Evolutionary conservation across 2,797 vertebrate genomes (phyloP).

Genomic region (Karalla daura): DNA sequence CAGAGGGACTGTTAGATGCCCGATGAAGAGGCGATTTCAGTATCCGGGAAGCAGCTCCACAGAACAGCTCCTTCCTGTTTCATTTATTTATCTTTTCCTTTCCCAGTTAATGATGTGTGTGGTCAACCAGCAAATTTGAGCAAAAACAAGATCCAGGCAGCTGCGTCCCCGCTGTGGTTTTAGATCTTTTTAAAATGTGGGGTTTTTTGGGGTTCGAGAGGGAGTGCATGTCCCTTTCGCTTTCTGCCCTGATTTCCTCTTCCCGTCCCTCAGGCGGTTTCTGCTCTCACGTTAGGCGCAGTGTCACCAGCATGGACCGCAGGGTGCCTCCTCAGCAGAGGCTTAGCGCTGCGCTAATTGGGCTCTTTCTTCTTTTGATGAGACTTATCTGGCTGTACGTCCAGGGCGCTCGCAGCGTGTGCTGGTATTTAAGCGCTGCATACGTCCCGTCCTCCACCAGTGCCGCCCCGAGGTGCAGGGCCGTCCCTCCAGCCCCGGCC

Average conservation of each 20-base stretch:
- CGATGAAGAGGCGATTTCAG: slow-evolving; percentile 44
- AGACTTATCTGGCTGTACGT: slow-evolving; percentile 10
- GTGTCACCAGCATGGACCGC: neutral
- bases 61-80: slow-evolving; percentile 34
- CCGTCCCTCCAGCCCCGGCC: neutral
- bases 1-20: slow-evolving; percentile 51
- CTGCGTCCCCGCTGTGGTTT: neutral
- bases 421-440: slow-evolving; percentile 52
- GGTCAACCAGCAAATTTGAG: slow-evolving; percentile 25
- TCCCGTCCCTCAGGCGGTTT: no score
- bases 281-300: neutral
- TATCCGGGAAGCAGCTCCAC: slow-evolving; percentile 28
- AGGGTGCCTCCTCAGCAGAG: neutral
- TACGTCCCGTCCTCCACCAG: neutral
- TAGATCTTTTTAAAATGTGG: neutral
- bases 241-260: neutral
- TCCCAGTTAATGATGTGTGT: slow-evolving; percentile 36
- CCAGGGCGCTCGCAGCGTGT: slow-evolving; percentile 42
- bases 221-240: neutral
- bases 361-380: slow-evolving; percentile 11
- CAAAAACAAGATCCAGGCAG: slow-evolving; percentile 16
- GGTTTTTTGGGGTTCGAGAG: neutral
- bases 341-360: slow-evolving; percentile 39
- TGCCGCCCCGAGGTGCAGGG: neutral
- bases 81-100: slow-evolving; percentile 25